Evolutionary conservation across 2,113 vertebrate genomes (phyloP), one percentile per base, ranked within the genome.

Genomic region (Enhydra lutris): DNA sequence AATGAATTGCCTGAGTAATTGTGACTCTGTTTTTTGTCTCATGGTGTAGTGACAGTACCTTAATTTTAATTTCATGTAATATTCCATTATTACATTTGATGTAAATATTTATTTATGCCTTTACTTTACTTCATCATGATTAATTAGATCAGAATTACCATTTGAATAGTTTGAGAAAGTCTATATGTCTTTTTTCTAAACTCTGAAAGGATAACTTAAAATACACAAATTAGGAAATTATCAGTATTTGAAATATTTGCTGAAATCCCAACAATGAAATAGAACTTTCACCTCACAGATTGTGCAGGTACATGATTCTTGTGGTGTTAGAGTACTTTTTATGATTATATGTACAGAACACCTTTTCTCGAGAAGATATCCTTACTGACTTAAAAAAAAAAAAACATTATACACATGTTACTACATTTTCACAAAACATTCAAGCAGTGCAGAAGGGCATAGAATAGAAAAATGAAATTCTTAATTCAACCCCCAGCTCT

Each of bases 151-250:
- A 76, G 50, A 50, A 91, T 69, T 91, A 82, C 29, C 34, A 87
- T 50, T 93, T 95, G 57, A 96, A 45, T 86, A 82, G 15, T 82
- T 86, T 93, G 86, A 90, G 67, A 65, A 93, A 91, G 11, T 90
- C 86, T 71, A 0, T 50, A 20, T 63, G 5, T 55, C 59, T 93
- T n/a, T 71, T 91, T 95, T 90, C 73, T 91, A 76, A 93, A 39
- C 23, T 73, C 57, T 90, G 61, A 42, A 96, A 95, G 65, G n/a
- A 74, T 84, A 63, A 39, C 36, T 79, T 71, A 47, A 69, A 36
- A 0, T n/a, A 47, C 39, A 6, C 12, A 0, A 80, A 1, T 71
- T 29, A 65, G 0, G 63, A 92, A 78, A 86, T 59, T 11, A n/a
- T 74, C 39, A 61, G 50, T 73, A n/a, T 42, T 93, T 94, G 88